Evolutionary conservation across 2,113 vertebrate genomes (phyloP).

Genomic region (Mohoua ochrocephala): DNA sequence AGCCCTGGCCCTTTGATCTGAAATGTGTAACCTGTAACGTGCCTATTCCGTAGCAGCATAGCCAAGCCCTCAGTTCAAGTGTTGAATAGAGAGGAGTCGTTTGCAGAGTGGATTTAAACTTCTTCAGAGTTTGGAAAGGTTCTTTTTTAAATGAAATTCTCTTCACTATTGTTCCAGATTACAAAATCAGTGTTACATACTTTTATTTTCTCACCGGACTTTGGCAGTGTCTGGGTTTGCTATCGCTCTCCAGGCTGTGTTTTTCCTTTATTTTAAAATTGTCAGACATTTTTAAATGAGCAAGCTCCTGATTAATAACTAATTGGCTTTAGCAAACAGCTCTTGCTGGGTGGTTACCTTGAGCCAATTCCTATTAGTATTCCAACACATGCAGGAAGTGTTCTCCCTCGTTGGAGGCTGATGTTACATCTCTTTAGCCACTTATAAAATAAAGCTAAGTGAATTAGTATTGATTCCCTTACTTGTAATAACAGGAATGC

Average conservation of each 20-base stretch:
- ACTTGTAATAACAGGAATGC: background rate
- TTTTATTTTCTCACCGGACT: background rate
- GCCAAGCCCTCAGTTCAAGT: background rate
- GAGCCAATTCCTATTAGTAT: background rate
- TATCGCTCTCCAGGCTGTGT: fast-evolving
- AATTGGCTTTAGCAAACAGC: background rate
- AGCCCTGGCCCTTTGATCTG: background rate
- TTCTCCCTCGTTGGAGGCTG: background rate
- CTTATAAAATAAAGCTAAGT: constrained; percentile 24
- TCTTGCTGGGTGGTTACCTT: background rate
- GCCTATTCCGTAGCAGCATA: background rate
- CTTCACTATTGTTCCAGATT: background rate
- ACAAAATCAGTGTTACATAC: background rate
- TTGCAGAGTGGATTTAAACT: background rate
- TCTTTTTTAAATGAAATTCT: background rate
- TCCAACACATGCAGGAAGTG: background rate
- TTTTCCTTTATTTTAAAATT: background rate
- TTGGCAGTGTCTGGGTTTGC: background rate
- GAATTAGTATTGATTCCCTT: constrained; percentile 37
- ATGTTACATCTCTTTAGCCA: constrained; percentile 1
- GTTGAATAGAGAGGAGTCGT: background rate
- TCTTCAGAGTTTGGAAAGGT: background rate
- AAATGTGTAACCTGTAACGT: background rate
- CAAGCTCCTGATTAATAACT: background rate
- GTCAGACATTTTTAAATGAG: background rate